A percentile compares a stretch with the other conserved stretches of the same genome.
Conservation (phyloP, 2,113 vertebrate genomes). For the Casuarius casuarius region DNA sequence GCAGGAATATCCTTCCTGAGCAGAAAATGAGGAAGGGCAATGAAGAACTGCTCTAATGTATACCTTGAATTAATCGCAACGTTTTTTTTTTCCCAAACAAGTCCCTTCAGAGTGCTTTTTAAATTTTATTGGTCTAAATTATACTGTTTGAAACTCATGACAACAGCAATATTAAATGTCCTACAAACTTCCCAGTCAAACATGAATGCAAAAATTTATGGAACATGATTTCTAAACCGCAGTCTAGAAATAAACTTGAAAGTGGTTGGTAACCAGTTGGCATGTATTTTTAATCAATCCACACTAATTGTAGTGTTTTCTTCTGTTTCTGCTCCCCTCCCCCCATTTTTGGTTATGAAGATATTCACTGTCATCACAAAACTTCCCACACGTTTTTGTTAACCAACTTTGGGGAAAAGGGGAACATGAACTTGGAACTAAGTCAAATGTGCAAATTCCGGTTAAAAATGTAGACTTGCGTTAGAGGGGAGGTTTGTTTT, state of each 20-base stretch:
- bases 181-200: not conserved
- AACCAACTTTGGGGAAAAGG: slow-evolving; percentile 27
- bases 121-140: not conserved
- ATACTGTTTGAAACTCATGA: not conserved
- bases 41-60: not conserved
- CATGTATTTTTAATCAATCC: slow-evolving; percentile 11
- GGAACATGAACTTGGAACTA: slow-evolving; percentile 66
- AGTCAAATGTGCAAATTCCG: slow-evolving; percentile 55
- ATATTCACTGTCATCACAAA: slow-evolving; percentile 15
- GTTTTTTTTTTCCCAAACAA: not conserved
- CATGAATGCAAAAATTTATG: not conserved
- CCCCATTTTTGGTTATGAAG: not conserved
- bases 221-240: not conserved
- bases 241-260: slow-evolving; percentile 8
- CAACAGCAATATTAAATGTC: not conserved
- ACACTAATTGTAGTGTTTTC: not conserved
- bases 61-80: not conserved
- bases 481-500: slow-evolving; percentile 47
- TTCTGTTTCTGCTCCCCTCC: too few species aligned
- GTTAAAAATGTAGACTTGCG: slow-evolving; percentile 60
- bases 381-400: slow-evolving; percentile 47
- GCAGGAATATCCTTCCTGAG: not conserved
- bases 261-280: not conserved
- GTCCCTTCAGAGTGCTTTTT: not conserved
- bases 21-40: not conserved